Evolutionary conservation across 2,888 invertebrate species (phyloP).

Genomic region (Spilarctia lutea): DNA sequence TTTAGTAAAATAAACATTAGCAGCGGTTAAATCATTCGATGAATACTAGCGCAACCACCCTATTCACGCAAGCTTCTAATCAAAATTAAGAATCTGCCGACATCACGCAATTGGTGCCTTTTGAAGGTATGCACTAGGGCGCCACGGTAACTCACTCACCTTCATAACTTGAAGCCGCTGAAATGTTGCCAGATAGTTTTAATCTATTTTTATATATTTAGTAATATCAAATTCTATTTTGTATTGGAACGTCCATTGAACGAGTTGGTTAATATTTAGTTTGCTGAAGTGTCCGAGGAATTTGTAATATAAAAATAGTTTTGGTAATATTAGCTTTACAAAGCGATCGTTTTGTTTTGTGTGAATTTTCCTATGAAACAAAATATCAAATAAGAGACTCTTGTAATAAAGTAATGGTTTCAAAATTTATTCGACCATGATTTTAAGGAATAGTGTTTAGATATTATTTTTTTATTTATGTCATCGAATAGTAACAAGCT

Average conservation of each 20-base stretch:
- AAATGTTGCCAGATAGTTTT: conserved; percentile 68
- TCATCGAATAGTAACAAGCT: too few relatives aligned
- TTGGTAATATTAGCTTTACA: not conserved
- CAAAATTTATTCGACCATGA: not conserved
- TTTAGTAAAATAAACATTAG: conserved; percentile 70
- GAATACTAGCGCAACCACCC: conserved; percentile 69
- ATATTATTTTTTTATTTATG: too few relatives aligned
- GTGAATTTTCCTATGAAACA: not conserved
- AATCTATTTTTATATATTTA: conserved; percentile 74
- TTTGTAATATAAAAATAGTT: conserved; percentile 1
- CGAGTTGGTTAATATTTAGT: not conserved
- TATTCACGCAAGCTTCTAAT: conserved; percentile 77
- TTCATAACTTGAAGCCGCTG: conserved; percentile 49
- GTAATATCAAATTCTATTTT: conserved; percentile 64
- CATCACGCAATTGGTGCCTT: conserved; percentile 73
- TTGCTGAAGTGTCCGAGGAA: not conserved
- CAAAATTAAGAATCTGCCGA: conserved; percentile 75
- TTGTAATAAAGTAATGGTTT: not conserved
- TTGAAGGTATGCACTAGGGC: conserved; percentile 51
- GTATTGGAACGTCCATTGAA: conserved; percentile 43
- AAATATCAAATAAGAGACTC: not conserved
- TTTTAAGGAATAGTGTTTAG: not conserved
- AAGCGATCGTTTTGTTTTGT: not conserved
- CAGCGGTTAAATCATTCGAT: conserved; percentile 68
- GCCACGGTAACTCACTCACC: conserved; percentile 37